phyloP scores from a whole-genome alignment of 2,888 invertebrate species.

The Ditula angustiorana region DNA sequence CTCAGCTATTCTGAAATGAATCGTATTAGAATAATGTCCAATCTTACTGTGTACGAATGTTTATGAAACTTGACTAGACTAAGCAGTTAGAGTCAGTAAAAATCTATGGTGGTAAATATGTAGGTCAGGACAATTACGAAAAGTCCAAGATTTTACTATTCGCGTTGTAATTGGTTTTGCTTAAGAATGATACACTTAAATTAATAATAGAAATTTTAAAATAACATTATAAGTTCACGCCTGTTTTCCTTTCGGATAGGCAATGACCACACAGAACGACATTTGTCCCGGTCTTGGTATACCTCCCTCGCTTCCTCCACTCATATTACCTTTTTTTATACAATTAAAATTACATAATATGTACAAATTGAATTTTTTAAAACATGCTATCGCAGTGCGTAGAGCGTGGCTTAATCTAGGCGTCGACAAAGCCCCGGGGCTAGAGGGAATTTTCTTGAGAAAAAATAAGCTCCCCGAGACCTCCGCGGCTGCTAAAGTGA shows the following conservation, averaged over 20 bases:
- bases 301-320: no score
- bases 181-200: no score
- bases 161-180: no score
- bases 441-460: conserved; percentile 23
- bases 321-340: no score
- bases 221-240: no score
- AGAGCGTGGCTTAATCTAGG: conserved; percentile 28
- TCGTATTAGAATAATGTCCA: neutral
- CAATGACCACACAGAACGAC: no score
- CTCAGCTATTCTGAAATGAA: neutral
- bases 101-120: no score
- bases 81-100: neutral
- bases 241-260: no score
- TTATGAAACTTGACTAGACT: neutral
- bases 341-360: neutral
- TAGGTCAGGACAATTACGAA: no score
- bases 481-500: conserved; percentile 39
- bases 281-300: no score
- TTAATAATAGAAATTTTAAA: no score
- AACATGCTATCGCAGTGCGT: conserved; percentile 31
- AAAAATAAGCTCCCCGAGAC: conserved; percentile 36
- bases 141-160: no score
- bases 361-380: neutral
- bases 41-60: neutral
- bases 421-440: conserved; percentile 32